These are phyloP conservation scores for Drosophila emarginata DNA, from an alignment of 2,888 invertebrate species.

Conservation along the genomic window DNA sequence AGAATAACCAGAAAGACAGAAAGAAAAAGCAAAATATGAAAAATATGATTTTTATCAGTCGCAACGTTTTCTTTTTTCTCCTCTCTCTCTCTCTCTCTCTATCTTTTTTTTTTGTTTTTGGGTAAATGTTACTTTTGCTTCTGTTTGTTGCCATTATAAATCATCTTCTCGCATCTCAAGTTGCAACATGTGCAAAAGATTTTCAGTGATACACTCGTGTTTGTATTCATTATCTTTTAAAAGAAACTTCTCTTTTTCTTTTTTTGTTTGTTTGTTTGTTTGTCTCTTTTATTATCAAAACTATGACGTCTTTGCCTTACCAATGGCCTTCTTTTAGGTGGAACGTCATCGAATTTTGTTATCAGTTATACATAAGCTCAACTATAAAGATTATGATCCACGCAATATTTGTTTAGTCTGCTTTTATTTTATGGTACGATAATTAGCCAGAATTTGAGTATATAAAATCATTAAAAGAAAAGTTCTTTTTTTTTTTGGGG, in stretches of 20 bases:
- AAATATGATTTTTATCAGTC: conserved; percentile 71
- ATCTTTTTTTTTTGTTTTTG: too few relatives aligned
- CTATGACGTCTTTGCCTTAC: conserved; percentile 21
- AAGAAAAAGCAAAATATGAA: conserved; percentile 6
- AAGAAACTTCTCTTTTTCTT: conserved; percentile 25
- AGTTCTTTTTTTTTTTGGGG: neutral
- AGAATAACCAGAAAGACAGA: neutral
- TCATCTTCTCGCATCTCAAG: conserved; percentile 57
- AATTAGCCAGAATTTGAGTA: neutral
- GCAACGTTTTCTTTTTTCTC: conserved; percentile 50
- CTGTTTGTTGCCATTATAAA: conserved; percentile 48
- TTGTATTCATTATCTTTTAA: conserved; percentile 38
- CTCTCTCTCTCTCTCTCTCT: neutral
- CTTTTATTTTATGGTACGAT: neutral
- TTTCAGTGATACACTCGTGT: conserved; percentile 21
- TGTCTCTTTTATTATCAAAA: conserved; percentile 25
- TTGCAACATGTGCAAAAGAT: conserved; percentile 10
- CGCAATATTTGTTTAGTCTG: neutral
- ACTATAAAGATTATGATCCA: neutral
- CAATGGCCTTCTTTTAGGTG: conserved; percentile 1
- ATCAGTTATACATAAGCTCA: conserved; percentile 1
- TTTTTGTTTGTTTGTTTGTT: conserved; percentile 31
- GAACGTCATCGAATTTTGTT: conserved; percentile 45
- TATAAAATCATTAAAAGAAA: neutral
- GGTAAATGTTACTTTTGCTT: conserved; percentile 13